A percentile compares a stretch with the other conserved stretches of the same genome.
These are phyloP conservation scores for Parotocinclus haroldoi DNA, from an alignment of 2,797 vertebrate species.

Conservation along the genomic window DNA sequence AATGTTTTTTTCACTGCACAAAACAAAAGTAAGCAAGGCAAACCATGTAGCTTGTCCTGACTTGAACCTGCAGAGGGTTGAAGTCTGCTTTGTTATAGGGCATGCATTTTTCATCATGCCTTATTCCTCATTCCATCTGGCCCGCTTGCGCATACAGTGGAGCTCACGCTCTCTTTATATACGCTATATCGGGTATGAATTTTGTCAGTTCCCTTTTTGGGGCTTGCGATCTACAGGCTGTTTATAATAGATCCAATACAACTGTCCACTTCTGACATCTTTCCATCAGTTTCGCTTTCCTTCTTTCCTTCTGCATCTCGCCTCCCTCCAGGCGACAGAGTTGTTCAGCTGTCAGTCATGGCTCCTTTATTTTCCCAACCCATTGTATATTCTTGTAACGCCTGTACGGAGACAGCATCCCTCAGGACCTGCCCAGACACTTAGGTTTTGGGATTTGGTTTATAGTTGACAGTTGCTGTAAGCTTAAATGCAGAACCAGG, in stretches of 20 bases:
- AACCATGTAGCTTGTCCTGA: constrained; percentile 13
- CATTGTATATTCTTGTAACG: constrained; percentile 33
- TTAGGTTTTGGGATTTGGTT: constrained; percentile 45
- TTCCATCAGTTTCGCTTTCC: constrained; percentile 21
- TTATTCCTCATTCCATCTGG: constrained; percentile 35
- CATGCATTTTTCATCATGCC: constrained; percentile 47
- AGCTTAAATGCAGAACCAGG: neutral
- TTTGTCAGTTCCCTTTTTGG: neutral
- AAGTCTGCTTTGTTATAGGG: constrained; percentile 44
- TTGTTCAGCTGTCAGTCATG: constrained; percentile 58
- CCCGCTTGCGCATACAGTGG: neutral
- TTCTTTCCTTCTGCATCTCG: constrained; percentile 25
- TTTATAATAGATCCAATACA: constrained; percentile 1
- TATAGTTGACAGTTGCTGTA: constrained; percentile 21
- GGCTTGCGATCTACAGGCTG: constrained; percentile 9
- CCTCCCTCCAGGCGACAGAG: constrained; percentile 37
- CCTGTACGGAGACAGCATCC: constrained; percentile 18
- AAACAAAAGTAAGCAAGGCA: neutral
- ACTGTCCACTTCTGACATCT: constrained; percentile 17
- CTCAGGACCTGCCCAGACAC: constrained; percentile 26
- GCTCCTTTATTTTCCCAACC: constrained; percentile 23
- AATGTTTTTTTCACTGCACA: neutral
- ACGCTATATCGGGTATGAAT: neutral
- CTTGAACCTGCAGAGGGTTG: constrained; percentile 34
- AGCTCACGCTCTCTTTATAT: constrained; percentile 1